Percentiles rank a stretch among this genome's conserved stretches.
These are phyloP conservation scores for Microcebus tavaratra DNA, from an alignment of 2,113 vertebrate genomes.

Conservation along the genomic window DNA sequence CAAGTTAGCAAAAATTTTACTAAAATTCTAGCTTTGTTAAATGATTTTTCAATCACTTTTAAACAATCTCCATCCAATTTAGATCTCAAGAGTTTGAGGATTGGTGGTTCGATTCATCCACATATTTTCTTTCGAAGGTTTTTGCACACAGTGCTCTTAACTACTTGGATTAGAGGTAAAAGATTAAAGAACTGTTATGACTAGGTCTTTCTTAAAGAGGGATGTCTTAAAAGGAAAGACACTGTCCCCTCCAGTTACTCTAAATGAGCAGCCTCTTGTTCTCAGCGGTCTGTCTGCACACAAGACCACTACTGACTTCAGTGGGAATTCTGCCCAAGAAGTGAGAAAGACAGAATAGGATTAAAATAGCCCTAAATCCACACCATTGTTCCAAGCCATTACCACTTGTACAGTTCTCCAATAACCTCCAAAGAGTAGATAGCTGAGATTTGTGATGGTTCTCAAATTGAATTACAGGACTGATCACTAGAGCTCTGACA, in stretches of 20 bases:
- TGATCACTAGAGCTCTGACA: background rate
- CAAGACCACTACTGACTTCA: conserved; percentile 72
- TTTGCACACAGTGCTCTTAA: background rate
- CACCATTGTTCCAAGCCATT: conserved; percentile 45
- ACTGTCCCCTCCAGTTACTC: conserved; percentile 18
- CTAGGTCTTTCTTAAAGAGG: conserved; percentile 48
- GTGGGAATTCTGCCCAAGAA: conserved; percentile 72
- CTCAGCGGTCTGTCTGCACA: conserved; percentile 48
- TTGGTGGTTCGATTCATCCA: background rate
- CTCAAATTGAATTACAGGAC: background rate
- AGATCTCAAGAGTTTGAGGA: conserved; percentile 5
- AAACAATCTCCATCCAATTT: background rate
- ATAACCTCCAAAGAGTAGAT: background rate
- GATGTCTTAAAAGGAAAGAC: conserved; percentile 49
- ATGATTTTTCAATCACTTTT: background rate
- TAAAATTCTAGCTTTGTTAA: conserved; percentile 24
- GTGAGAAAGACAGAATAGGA: conserved; percentile 50
- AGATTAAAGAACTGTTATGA: conserved; percentile 29
- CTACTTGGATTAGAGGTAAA: conserved; percentile 19
- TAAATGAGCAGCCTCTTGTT: conserved; percentile 74
- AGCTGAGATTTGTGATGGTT: background rate
- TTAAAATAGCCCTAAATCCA: conserved; percentile 68
- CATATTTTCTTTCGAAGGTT: conserved; percentile 35
- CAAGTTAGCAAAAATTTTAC: background rate
- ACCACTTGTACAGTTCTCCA: conserved; percentile 46